Conservation (phyloP, 2,113 vertebrate species). For the Gymnarchus niloticus region DNA sequence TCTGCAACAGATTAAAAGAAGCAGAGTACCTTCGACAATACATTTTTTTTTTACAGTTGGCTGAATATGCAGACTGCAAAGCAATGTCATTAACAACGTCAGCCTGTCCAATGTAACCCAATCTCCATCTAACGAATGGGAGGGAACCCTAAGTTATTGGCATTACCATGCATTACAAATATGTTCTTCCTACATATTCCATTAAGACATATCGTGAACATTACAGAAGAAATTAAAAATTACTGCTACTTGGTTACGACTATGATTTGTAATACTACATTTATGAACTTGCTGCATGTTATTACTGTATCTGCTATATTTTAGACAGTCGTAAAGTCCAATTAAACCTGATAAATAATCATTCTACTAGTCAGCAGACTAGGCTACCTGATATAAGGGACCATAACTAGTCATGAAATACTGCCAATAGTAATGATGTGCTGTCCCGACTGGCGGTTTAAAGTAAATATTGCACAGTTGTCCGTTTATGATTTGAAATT, state of each 20-base stretch:
- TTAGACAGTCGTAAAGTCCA: not conserved
- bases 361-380: not conserved
- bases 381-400: not conserved
- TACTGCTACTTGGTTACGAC: not conserved
- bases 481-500: constrained; percentile 5
- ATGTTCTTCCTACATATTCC: not conserved
- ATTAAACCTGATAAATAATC: not conserved
- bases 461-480: not conserved
- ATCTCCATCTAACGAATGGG: not conserved
- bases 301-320: not conserved
- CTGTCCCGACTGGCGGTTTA: not conserved
- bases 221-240: not conserved
- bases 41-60: not conserved
- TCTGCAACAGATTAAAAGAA: constrained; percentile 54
- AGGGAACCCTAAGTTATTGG: not conserved
- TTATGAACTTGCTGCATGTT: not conserved
- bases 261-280: not conserved
- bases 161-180: not conserved
- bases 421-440: not conserved
- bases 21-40: not conserved
- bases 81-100: not conserved
- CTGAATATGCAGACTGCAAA: not conserved
- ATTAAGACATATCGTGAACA: not conserved
- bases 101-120: not conserved
- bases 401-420: not conserved